phyloP scores from a whole-genome alignment of 2,888 invertebrate species.

The Pachycephus smyrnensis region DNA sequence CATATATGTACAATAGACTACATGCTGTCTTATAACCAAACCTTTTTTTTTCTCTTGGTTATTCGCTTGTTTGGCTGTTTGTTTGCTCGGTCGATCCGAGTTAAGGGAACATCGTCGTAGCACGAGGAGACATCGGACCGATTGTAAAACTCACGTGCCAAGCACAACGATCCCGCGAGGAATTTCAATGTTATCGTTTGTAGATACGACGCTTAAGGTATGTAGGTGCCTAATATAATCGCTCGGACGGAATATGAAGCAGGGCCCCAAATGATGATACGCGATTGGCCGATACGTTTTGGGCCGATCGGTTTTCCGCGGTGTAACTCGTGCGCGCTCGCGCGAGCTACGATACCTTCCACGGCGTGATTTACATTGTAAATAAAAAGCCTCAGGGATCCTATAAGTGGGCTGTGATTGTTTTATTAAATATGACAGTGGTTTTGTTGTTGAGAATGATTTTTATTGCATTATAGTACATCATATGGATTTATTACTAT shows the following conservation, averaged over 20 bases:
- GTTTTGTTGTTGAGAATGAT: not conserved
- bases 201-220: slow-evolving; percentile 7
- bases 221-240: slow-evolving; percentile 4
- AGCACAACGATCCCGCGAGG: slow-evolving; percentile 38
- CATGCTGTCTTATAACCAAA: not conserved
- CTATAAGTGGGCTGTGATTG: too few relatives aligned
- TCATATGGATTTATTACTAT: not conserved
- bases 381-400: too few relatives aligned
- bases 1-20: not conserved
- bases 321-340: not conserved
- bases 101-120: not conserved
- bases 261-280: not conserved
- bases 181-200: slow-evolving; percentile 35
- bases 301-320: not conserved
- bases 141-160: slow-evolving; percentile 46
- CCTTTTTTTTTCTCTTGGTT: not conserved
- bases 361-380: not conserved
- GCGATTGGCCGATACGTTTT: not conserved
- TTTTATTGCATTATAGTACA: not conserved
- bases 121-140: not conserved
- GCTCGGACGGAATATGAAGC: slow-evolving; percentile 1
- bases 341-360: not conserved
- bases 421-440: too few relatives aligned
- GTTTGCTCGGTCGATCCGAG: not conserved
- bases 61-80: not conserved